Conservation (phyloP, 2,888 invertebrate genomes). For the Tipula lateralis region DNA sequence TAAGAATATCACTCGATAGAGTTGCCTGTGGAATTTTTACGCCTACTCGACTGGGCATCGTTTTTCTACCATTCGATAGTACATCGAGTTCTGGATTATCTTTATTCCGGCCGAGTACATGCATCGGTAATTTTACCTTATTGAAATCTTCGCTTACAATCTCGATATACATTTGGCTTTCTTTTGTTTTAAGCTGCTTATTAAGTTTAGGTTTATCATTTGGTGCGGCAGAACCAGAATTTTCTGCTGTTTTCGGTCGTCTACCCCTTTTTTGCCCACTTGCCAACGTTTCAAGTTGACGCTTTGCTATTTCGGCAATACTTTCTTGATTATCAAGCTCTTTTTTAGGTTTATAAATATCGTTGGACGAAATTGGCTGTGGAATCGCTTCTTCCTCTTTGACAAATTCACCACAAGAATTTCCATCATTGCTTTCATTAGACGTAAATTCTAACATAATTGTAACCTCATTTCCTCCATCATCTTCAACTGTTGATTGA, state of each 20-base stretch:
- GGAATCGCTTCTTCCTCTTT: neutral
- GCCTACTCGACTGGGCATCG: neutral
- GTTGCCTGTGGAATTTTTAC: neutral
- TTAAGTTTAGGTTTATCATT: neutral
- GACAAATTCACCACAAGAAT: neutral
- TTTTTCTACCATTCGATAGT: neutral
- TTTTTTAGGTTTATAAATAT: neutral
- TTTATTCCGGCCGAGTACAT: neutral
- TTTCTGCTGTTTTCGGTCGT: neutral
- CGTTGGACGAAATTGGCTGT: neutral
- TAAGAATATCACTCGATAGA: neutral
- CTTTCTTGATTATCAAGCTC: neutral
- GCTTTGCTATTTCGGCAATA: slow-evolving; percentile 20
- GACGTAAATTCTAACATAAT: neutral
- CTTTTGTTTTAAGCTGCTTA: neutral
- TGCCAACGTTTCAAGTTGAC: neutral
- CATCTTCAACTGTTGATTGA: neutral
- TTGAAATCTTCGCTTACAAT: neutral
- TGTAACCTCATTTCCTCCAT: neutral
- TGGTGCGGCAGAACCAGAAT: neutral
- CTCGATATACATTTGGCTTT: neutral
- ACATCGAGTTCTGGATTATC: neutral
- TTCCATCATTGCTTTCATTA: neutral
- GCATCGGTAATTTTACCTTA: neutral
- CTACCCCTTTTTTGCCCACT: neutral